Conservation (phyloP, 2,797 vertebrate species). For the Melopsittacus undulatus region DNA sequence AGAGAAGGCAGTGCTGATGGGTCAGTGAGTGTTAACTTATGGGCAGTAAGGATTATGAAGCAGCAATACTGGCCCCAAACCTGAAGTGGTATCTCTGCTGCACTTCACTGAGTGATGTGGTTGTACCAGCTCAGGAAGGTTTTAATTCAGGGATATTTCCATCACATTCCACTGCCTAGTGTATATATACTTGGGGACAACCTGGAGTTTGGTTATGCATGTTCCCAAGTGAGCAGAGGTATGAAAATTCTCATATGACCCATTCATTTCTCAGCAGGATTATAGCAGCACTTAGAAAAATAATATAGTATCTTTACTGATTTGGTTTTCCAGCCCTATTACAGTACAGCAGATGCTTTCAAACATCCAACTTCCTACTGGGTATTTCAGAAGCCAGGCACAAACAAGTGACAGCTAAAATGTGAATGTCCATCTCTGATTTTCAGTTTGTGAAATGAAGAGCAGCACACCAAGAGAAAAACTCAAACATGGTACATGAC, state of each 20-base stretch:
- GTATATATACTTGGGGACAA: background rate
- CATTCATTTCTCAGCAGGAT: background rate
- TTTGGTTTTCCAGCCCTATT: background rate
- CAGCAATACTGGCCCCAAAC: background rate
- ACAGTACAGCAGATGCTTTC: background rate
- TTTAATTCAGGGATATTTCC: background rate
- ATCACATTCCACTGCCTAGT: background rate
- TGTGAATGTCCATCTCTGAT: fast-evolving
- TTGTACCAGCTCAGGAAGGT: background rate
- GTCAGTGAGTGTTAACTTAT: background rate
- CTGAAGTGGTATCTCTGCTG: background rate
- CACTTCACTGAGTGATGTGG: background rate
- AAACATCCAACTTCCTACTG: background rate
- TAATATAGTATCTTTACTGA: background rate
- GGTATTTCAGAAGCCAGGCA: background rate
- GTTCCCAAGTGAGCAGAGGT: background rate
- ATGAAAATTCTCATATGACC: background rate
- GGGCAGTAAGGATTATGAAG: background rate
- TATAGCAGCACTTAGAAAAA: background rate
- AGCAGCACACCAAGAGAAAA: background rate
- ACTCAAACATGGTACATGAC: background rate
- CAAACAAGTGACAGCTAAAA: background rate
- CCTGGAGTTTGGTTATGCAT: background rate
- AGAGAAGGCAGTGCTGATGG: background rate
- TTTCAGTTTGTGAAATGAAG: background rate